Conservation (phyloP, 2,113 vertebrate genomes). For the Ictalurus furcatus region DNA sequence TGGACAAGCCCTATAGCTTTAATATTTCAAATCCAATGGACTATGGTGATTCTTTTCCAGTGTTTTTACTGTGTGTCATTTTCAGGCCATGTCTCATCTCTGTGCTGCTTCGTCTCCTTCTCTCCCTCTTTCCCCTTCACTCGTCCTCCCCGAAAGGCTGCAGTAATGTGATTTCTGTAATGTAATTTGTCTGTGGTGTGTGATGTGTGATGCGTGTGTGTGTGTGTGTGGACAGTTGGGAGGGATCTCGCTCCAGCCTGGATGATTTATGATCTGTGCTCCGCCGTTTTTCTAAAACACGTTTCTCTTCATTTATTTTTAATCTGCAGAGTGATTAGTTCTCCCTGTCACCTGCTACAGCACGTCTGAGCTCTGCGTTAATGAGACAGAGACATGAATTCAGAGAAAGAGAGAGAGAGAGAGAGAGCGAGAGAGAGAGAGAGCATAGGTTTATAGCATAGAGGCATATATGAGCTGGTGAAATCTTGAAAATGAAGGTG, state of each 20-base stretch:
- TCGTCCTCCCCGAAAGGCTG: constrained; percentile 55
- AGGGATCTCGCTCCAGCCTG: constrained; percentile 70
- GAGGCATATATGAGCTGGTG: constrained; percentile 23
- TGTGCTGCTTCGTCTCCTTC: constrained; percentile 33
- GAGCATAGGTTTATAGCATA: not conserved
- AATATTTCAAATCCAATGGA: constrained; percentile 33
- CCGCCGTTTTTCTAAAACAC: constrained; percentile 80
- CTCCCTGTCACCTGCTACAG: constrained; percentile 89
- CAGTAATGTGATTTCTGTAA: constrained; percentile 62
- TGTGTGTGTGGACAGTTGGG: constrained; percentile 80
- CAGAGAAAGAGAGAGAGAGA: constrained; percentile 4
- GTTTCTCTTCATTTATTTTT: constrained; percentile 96
- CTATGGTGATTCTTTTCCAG: constrained; percentile 11
- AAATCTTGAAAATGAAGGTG: constrained; percentile 9
- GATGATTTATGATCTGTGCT: constrained; percentile 84
- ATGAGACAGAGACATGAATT: constrained; percentile 76
- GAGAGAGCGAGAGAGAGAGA: constrained; percentile 10
- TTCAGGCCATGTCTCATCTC: constrained; percentile 34
- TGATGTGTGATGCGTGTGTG: constrained; percentile 54
- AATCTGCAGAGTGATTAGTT: constrained; percentile 93
- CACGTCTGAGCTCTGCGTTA: constrained; percentile 84
- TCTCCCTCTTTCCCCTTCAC: constrained; percentile 47
- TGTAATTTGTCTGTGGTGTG: constrained; percentile 57
- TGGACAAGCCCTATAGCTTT: constrained; percentile 22
- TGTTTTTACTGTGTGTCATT: constrained; percentile 29